Conservation (phyloP, 2,888 invertebrate species). For the Pomacea canaliculata region DNA sequence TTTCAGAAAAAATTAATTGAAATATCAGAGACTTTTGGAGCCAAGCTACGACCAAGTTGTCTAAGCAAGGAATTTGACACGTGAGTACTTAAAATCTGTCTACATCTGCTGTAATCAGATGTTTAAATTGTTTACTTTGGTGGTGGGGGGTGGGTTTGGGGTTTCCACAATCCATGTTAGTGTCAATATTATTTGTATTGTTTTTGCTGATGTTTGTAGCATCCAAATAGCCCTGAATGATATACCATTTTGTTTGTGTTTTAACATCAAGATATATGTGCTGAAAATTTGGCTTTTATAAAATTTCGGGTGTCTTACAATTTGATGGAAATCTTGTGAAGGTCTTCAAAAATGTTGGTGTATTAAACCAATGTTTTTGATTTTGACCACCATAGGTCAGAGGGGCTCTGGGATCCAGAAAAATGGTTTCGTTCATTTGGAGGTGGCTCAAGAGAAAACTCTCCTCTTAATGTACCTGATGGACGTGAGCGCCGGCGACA, state of each 20-base stretch:
- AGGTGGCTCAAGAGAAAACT: constrained; percentile 51
- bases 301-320: too few relatives aligned
- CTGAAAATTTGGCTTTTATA: too few relatives aligned
- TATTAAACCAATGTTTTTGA: too few relatives aligned
- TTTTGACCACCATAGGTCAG: constrained; percentile 39
- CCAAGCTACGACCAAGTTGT: constrained; percentile 81
- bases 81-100: constrained; percentile 63
- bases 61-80: constrained; percentile 75
- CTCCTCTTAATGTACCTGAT: constrained; percentile 52
- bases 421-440: constrained; percentile 58
- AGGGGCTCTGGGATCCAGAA: constrained; percentile 67
- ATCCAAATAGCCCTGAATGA: too few relatives aligned
- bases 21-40: constrained; percentile 79
- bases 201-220: too few relatives aligned
- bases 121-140: neutral
- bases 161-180: too few relatives aligned
- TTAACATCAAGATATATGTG: neutral
- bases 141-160: too few relatives aligned
- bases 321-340: too few relatives aligned
- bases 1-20: constrained; percentile 81
- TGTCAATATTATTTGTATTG: too few relatives aligned
- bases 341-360: too few relatives aligned
- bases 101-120: neutral
- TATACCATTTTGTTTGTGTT: neutral
- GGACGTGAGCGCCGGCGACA: constrained; percentile 51